A percentile compares a stretch with the other conserved stretches of the same genome.
Evolutionary conservation across 2,113 vertebrate genomes (phyloP).

Genomic region (Anas platyrhynchos): DNA sequence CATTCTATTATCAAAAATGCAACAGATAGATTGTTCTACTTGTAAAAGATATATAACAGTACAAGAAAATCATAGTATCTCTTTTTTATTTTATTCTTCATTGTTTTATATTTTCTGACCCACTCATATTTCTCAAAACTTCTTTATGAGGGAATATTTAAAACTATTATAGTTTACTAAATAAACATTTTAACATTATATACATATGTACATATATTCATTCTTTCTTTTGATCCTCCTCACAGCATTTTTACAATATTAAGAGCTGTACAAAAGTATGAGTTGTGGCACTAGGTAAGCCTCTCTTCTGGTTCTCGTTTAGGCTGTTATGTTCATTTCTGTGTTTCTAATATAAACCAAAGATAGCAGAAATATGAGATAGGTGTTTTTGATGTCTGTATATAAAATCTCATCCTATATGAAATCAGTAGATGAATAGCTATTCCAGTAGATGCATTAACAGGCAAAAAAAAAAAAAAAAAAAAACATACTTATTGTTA

Average conservation of each 20-base stretch:
- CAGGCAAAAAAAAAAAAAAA: not conserved
- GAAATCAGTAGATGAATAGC: not conserved
- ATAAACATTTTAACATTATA: not conserved
- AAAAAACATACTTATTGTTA: not conserved
- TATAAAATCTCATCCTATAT: not conserved
- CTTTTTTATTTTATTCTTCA: not conserved
- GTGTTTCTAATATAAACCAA: constrained; percentile 8
- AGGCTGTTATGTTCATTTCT: not conserved
- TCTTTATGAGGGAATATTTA: not conserved
- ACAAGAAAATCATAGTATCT: not conserved
- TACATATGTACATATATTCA: not conserved
- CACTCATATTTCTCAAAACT: not conserved
- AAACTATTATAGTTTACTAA: not conserved
- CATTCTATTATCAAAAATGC: not conserved
- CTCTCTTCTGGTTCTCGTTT: not conserved
- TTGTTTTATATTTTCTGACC: not conserved
- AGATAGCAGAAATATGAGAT: not conserved
- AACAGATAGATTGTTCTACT: not conserved
- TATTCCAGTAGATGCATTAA: not conserved
- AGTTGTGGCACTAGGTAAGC: not conserved
- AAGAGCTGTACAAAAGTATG: not conserved
- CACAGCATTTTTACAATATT: not conserved
- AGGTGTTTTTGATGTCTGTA: not conserved
- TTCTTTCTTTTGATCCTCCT: not conserved
- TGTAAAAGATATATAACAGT: not conserved